Conservation (phyloP, 1,140 invertebrate genomes). For the Formica exsecta region DNA sequence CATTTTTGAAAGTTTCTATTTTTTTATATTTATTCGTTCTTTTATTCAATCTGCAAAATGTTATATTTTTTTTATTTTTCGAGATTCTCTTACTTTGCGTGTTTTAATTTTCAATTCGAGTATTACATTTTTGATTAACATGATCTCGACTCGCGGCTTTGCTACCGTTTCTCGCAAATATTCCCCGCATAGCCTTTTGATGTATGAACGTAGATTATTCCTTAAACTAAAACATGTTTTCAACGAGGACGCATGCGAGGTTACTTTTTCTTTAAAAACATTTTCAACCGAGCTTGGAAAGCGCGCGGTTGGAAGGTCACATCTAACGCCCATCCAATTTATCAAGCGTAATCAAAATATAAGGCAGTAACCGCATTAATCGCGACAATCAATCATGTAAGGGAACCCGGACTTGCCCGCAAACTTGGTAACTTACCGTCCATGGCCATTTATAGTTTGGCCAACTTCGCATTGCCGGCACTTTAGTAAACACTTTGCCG, state of each 20-base stretch:
- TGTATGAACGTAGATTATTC: conserved; percentile 27
- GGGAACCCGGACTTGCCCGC: conserved; percentile 25
- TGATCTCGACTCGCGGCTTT: neutral
- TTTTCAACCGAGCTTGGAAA: neutral
- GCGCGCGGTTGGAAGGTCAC: neutral
- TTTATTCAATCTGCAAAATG: neutral
- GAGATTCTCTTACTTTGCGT: neutral
- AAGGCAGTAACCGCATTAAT: conserved; percentile 52
- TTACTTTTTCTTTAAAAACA: conserved; percentile 1
- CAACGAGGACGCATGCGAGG: neutral
- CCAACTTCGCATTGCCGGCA: conserved; percentile 38
- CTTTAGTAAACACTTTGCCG: conserved; percentile 47
- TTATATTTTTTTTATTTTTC: neutral
- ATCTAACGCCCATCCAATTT: conserved; percentile 27
- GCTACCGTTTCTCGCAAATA: neutral
- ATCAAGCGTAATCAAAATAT: conserved; percentile 59
- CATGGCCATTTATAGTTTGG: conserved; percentile 40
- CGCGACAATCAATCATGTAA: conserved; percentile 54
- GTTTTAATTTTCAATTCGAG: conserved; percentile 1
- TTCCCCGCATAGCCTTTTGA: neutral
- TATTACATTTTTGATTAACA: conserved; percentile 18
- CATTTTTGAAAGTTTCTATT: neutral
- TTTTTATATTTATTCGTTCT: neutral
- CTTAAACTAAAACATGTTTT: neutral
- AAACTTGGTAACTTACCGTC: conserved; percentile 51